Evolutionary conservation across 1,140 invertebrate genomes (phyloP), one percentile per base, ranked within the genome.

Genomic region (Eciton burchellii): DNA sequence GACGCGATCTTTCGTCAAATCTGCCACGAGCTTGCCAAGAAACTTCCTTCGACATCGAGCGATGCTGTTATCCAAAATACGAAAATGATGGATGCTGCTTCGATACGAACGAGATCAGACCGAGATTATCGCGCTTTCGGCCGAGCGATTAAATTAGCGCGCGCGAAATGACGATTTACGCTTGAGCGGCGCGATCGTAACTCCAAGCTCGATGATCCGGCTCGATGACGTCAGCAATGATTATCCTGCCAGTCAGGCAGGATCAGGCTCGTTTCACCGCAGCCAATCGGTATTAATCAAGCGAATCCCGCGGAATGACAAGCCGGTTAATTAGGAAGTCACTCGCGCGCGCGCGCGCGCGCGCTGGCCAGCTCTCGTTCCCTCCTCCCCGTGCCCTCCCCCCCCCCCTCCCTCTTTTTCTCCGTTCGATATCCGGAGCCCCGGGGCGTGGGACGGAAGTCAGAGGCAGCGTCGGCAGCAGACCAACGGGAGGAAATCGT

Each of bases 141-240:
- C n/a, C 19, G n/a, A 49, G 41, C 29, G 47, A 87, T 87, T 92
- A 54, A 68, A 84, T 84, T 72, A 82, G 49, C 43, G 63, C 52
- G 63, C 52, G 66, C 21, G 16, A 35, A 54, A 45, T 56, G 43
- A 82, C 35, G 54, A 74, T 82, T 65, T 59, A 49, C 56, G 56
- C 16, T 35, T 70, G 49, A 70, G n/a, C 5, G 14, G 60, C 56
- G 52, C 57, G 5, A 24, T 56, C 4, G 52, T 66, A 82, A 57
- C 45, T 72, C 52, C 77, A 84, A 71, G 70, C 71, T 84, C 45
- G 72, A 85, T 49, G 84, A 81, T 82, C 43, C 65, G n/a, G 41
- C 21, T n/a, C n/a, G n/a, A n/a, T n/a, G n/a, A 35, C 14, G 56
- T 79, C 70, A 43, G 52, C 21, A 47, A 11, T 45, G 47, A 76